These are phyloP conservation scores for Ctenochaetus hawaiiensis DNA, from an alignment of 2,797 vertebrate genomes.

Conservation along the genomic window DNA sequence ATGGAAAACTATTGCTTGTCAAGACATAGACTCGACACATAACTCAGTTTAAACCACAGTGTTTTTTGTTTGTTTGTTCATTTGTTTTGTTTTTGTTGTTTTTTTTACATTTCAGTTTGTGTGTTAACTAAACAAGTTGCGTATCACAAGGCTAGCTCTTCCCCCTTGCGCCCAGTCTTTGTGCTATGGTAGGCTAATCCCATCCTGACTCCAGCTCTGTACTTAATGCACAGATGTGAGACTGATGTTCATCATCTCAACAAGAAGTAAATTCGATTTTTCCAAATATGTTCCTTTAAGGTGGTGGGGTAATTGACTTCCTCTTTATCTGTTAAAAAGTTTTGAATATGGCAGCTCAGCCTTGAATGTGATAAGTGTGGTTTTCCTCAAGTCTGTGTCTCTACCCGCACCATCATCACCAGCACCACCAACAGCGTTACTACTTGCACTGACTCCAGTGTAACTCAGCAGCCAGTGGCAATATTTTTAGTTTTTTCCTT, in stretches of 20 bases:
- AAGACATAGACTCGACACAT: background rate
- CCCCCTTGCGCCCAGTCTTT: background rate
- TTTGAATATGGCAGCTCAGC: constrained; percentile 50
- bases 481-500: constrained; percentile 81
- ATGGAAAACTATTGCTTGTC: background rate
- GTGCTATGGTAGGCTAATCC: constrained; percentile 1
- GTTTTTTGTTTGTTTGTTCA: no score
- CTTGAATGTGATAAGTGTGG: constrained; percentile 34
- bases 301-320: background rate
- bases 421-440: constrained; percentile 48
- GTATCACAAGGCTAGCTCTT: background rate
- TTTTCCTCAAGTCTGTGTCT: constrained; percentile 53
- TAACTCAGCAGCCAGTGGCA: constrained; percentile 76
- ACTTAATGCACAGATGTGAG: background rate
- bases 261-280: background rate
- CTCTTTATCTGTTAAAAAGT: constrained; percentile 24
- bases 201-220: background rate
- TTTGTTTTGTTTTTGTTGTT: no score
- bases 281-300: background rate
- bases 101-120: background rate
- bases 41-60: background rate
- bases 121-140: background rate
- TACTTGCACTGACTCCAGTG: constrained; percentile 70
- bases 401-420: constrained; percentile 25
- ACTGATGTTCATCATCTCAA: background rate